Evolutionary conservation across 2,797 vertebrate species (phyloP), one percentile per base, ranked within the genome.

Genomic region (Gymnopithys bicolor): DNA sequence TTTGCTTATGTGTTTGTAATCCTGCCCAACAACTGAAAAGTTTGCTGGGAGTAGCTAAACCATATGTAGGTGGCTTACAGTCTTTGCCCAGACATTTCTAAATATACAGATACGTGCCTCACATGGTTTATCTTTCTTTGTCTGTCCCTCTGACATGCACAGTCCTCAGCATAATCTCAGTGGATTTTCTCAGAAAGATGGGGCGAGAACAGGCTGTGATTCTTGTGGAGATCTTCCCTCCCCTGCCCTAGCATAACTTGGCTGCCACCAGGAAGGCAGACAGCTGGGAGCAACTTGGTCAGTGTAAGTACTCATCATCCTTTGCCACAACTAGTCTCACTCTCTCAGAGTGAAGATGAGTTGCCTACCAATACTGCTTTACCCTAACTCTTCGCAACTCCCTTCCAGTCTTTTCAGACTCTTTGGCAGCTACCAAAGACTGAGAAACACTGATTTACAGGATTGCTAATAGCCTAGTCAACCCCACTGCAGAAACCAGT

Each of bases 1-100:
- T 55, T 85, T 81, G 73, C 19, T 84, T 91, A 89, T 84, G 68
- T 64, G 32, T 94, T 91, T 95, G 69, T 89, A 84, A 64, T 9
- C 24, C 49, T 51, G 32, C 59, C 35, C 39, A 58, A 43, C 6
- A 37, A n/a, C 9, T 77, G 53, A 46, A 68, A 67, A 39, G 12
- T 53, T 79, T 70, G 46, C 19, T 45, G 7, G 35, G 46, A 70
- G 45, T 32, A 37, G 12, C 23, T 67, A 59, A 82, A 82, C 13
- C 5, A 39, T 8, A 30, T 15, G 25, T 41, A 41, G 19, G 62
- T 78, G 79, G 9, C 60, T 84, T 68, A 39, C 27, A 48, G 4
- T 43, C 60, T 75, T 69, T 66, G 25, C 37, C 60, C 43, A 43
- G 53, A 62, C 15, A 16, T 33, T 86, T 67, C 39, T 68, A 13